A percentile compares a stretch with the other conserved stretches of the same genome.
These are phyloP conservation scores for Alcedo quadribrachys DNA, from an alignment of 2,797 vertebrate species.

Conservation along the genomic window DNA sequence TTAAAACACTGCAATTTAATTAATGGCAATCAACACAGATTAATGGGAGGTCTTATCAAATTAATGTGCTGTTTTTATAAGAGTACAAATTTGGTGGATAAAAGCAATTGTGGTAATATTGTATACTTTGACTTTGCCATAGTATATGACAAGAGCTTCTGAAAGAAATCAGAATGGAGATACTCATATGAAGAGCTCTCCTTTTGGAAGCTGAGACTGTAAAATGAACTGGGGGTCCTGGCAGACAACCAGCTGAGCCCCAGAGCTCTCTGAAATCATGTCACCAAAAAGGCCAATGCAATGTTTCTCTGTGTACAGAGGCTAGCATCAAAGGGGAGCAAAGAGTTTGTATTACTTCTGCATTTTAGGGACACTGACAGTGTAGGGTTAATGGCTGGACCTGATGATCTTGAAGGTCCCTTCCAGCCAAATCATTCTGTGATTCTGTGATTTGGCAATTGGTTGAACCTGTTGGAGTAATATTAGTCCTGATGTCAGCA, in stretches of 20 bases:
- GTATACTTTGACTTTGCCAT: not conserved
- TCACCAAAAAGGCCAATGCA: not conserved
- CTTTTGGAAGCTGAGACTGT: not conserved
- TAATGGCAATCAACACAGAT: constrained; percentile 59
- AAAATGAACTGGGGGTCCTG: not conserved
- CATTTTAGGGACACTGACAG: not conserved
- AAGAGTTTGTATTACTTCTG: not conserved
- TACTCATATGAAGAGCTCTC: not conserved
- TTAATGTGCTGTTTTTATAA: constrained; percentile 54
- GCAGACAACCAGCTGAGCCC: not conserved
- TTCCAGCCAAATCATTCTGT: too few relatives aligned
- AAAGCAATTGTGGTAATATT: constrained; percentile 21
- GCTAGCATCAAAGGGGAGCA: not conserved
- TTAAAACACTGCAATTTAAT: constrained; percentile 63
- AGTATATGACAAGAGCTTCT: not conserved
- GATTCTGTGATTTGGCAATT: not conserved
- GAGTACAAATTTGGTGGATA: constrained; percentile 38
- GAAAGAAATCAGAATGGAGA: not conserved
- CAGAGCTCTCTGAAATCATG: rapidly evolving
- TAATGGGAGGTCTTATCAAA: constrained; percentile 64
- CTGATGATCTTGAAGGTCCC: too few relatives aligned
- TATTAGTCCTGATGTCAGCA: not conserved
- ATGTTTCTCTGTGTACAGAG: not conserved
- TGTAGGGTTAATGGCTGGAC: too few relatives aligned
- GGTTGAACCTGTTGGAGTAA: not conserved